Percentiles rank a stretch among this genome's conserved stretches.
Evolutionary conservation across 2,888 invertebrate genomes (phyloP).

Genomic region (Perdita meconis): DNA sequence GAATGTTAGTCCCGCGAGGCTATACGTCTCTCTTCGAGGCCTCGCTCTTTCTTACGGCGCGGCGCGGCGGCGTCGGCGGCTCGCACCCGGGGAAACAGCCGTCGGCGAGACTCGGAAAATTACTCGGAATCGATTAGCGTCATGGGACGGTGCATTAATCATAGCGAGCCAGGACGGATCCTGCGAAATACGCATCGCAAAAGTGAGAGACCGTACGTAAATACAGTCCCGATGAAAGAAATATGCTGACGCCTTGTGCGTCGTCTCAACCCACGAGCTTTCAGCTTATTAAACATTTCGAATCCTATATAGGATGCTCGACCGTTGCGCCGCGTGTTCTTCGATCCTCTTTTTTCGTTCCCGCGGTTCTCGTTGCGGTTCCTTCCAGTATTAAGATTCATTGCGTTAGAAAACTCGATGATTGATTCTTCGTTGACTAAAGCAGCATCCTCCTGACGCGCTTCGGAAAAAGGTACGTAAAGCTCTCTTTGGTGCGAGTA

Average conservation of each 20-base stretch:
- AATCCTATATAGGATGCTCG: too few species aligned
- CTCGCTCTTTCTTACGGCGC: constrained; percentile 23
- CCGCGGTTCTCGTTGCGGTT: background rate
- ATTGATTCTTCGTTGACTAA: background rate
- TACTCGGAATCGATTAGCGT: constrained; percentile 66
- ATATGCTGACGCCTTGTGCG: constrained; percentile 18
- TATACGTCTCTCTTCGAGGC: constrained; percentile 10
- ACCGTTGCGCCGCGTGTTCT: background rate
- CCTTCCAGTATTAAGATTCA: too few species aligned
- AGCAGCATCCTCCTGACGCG: background rate
- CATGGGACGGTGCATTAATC: constrained; percentile 70
- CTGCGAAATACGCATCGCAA: constrained; percentile 50
- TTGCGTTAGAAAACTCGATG: too few species aligned
- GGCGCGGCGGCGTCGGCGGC: too few species aligned
- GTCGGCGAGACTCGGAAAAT: constrained; percentile 50
- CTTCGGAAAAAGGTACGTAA: constrained; percentile 42
- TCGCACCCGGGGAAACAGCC: constrained; percentile 7
- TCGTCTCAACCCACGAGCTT: background rate
- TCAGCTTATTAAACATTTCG: constrained; percentile 22
- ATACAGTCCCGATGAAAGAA: constrained; percentile 39
- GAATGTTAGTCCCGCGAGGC: constrained; percentile 15
- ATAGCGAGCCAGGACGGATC: constrained; percentile 56
- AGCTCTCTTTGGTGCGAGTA: constrained; percentile 48
- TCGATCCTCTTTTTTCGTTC: background rate
- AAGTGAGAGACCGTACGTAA: constrained; percentile 23